These are phyloP conservation scores for Axinella damicornis DNA, from an alignment of 37 sponge, comb jelly and placozoan species.

Conservation along the genomic window DNA sequence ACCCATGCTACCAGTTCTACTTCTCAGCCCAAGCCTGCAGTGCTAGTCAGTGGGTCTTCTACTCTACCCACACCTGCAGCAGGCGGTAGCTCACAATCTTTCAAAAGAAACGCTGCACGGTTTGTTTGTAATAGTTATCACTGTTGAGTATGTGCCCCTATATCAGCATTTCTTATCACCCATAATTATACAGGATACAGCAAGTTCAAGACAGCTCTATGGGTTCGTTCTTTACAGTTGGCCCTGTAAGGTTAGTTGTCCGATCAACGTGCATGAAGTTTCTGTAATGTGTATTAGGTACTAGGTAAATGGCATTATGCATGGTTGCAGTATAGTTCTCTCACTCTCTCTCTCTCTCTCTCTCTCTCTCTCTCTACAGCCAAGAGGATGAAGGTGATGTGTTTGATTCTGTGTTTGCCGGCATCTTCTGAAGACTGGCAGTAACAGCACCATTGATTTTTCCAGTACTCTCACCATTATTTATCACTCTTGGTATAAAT, in stretches of 20 bases:
- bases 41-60: too few species aligned
- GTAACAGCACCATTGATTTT: not conserved
- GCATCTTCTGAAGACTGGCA: slow-evolving; percentile 32
- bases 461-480: too few species aligned
- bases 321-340: not conserved
- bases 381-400: slow-evolving; percentile 39
- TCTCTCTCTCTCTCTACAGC: not conserved
- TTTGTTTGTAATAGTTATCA: too few species aligned
- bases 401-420: slow-evolving; percentile 49
- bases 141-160: not conserved
- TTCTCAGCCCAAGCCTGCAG: too few species aligned
- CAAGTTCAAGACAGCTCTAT: not conserved
- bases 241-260: slow-evolving; percentile 19
- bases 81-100: too few species aligned
- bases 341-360: not conserved
- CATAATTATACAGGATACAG: not conserved
- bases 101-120: too few species aligned
- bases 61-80: too few species aligned
- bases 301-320: not conserved
- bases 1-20: too few species aligned
- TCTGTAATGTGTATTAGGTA: not conserved
- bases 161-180: not conserved
- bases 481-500: too few species aligned
- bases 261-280: not conserved
- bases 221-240: slow-evolving; percentile 46